A percentile compares a stretch with the other conserved stretches of the same genome.
phyloP scores from a whole-genome alignment of 1,140 invertebrate genomes.

The Caenorhabditis briggsae region DNA sequence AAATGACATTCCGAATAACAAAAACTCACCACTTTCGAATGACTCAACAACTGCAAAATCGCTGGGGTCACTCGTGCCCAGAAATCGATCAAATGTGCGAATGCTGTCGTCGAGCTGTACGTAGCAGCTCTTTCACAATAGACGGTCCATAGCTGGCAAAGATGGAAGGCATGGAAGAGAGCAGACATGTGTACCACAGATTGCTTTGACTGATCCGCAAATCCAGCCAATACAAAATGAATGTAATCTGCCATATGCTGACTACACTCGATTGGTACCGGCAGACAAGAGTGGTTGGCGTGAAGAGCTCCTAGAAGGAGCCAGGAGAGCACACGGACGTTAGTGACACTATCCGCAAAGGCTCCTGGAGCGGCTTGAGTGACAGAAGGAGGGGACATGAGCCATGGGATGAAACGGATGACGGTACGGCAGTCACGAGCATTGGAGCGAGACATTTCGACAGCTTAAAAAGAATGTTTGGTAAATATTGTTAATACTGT shows the following conservation, averaged over 20 bases:
- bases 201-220: constrained; percentile 92
- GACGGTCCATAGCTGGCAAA: constrained; percentile 93
- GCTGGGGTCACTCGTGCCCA: constrained; percentile 97
- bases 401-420: constrained; percentile 75
- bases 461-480: constrained; percentile 51
- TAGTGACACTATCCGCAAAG: constrained; percentile 93
- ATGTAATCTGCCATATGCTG: constrained; percentile 96
- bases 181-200: constrained; percentile 90
- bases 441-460: constrained; percentile 74
- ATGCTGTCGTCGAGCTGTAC: constrained; percentile 83
- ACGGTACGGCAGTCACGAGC: constrained; percentile 75
- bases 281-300: constrained; percentile 85
- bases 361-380: constrained; percentile 86
- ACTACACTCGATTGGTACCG: constrained; percentile 93
- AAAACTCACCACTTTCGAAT: constrained; percentile 88
- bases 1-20: too few species aligned
- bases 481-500: too few species aligned
- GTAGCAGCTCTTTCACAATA: constrained; percentile 91
- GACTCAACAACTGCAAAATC: constrained; percentile 90
- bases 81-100: constrained; percentile 93
- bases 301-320: constrained; percentile 91
- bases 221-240: constrained; percentile 91
- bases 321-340: constrained; percentile 95
- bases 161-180: constrained; percentile 83
- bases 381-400: constrained; percentile 74